A percentile compares a stretch with the other conserved stretches of the same genome.
Conservation (phyloP, 2,113 vertebrate species). For the Haplotaxodon microlepis region DNA sequence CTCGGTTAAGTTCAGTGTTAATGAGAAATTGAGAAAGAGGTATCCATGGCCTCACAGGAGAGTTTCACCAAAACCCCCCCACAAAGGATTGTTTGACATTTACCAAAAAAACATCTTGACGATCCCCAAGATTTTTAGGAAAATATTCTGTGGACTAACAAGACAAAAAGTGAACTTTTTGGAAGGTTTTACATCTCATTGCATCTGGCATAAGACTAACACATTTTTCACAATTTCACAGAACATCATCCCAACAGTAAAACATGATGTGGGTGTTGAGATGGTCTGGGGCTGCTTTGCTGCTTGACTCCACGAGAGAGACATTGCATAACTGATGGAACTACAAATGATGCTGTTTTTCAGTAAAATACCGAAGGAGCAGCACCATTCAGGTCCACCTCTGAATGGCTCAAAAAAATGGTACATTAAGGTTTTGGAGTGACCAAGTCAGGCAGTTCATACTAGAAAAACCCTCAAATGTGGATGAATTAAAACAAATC, state of each 20-base stretch:
- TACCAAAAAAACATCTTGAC: background rate
- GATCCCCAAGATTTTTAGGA: background rate
- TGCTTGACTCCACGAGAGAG: background rate
- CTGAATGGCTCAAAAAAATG: background rate
- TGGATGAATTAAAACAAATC: background rate
- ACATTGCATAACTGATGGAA: background rate
- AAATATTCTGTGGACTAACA: background rate
- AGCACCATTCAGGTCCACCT: background rate
- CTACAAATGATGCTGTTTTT: background rate
- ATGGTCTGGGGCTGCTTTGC: background rate
- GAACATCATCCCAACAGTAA: background rate
- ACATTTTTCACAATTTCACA: background rate
- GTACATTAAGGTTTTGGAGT: background rate
- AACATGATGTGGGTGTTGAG: background rate
- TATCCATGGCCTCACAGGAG: background rate
- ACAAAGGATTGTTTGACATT: background rate
- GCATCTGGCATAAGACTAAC: background rate
- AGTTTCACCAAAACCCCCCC: background rate
- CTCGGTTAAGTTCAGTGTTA: background rate
- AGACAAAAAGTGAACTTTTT: background rate
- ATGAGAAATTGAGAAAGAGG: background rate
- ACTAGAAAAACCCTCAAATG: background rate
- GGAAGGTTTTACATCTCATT: background rate
- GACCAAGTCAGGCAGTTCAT: background rate
- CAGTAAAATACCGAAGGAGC: background rate